Evolutionary conservation across 2,797 vertebrate genomes (phyloP).

Genomic region (Tauraco hartlaubi): DNA sequence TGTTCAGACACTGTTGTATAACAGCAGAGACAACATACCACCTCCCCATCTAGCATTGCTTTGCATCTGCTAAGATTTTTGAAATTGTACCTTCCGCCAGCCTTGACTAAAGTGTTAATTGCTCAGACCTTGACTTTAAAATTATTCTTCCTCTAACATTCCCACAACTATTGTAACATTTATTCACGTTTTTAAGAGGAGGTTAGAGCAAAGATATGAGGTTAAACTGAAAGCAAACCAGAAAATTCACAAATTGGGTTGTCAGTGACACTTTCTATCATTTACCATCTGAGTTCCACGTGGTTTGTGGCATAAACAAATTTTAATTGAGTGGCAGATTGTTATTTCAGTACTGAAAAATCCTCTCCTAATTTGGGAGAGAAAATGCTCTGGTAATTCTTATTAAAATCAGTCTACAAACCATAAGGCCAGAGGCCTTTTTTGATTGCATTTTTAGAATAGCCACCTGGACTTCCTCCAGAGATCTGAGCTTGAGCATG

Average conservation of each 20-base stretch:
- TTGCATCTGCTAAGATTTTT: not conserved
- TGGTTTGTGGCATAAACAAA: slow-evolving; percentile 39
- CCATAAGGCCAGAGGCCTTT: slow-evolving; percentile 39
- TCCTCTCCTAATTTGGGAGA: slow-evolving; percentile 9
- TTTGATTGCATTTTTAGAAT: slow-evolving; percentile 59
- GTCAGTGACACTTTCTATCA: not conserved
- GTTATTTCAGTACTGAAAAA: slow-evolving; percentile 43
- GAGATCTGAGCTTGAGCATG: slow-evolving; percentile 8
- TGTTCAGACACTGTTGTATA: not conserved
- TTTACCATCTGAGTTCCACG: not conserved
- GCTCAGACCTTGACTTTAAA: not conserved
- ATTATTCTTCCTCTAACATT: not conserved
- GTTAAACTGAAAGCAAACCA: not conserved
- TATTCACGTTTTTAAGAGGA: not conserved
- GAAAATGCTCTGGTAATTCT: slow-evolving; percentile 60
- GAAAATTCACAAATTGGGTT: not conserved
- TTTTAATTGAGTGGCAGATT: slow-evolving; percentile 68
- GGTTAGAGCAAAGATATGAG: not conserved
- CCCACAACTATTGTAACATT: not conserved
- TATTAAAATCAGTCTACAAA: slow-evolving; percentile 56
- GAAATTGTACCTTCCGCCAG: not conserved
- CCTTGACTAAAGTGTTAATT: not conserved
- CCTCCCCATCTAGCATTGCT: not conserved
- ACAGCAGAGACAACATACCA: not conserved
- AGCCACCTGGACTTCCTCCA: slow-evolving; percentile 68